Conservation (phyloP, 2,797 vertebrate species). For the Poecilia picta region DNA sequence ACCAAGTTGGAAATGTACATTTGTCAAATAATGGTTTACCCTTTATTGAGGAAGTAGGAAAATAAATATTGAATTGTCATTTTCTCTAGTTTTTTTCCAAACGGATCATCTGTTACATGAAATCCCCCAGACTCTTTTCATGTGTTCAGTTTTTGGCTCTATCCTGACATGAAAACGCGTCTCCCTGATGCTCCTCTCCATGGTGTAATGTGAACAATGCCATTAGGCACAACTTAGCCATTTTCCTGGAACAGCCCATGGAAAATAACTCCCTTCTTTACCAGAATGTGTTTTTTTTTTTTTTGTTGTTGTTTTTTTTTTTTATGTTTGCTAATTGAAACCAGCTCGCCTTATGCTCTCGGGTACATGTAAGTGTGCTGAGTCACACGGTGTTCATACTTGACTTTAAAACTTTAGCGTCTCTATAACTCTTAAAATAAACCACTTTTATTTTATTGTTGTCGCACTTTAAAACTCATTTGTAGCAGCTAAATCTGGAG, state of each 20-base stretch:
- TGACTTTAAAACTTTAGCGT: conserved; percentile 36
- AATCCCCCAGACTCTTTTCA: conserved; percentile 13
- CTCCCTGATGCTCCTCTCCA: conserved; percentile 47
- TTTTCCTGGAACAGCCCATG: conserved; percentile 74
- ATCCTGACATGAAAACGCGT: conserved; percentile 39
- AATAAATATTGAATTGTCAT: not conserved
- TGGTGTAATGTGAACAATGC: conserved; percentile 69
- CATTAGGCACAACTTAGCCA: conserved; percentile 69
- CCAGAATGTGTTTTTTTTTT: conserved; percentile 52
- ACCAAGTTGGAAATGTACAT: not conserved
- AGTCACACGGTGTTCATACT: conserved; percentile 54
- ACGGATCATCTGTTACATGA: not conserved
- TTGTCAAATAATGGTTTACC: not conserved
- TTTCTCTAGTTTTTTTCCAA: not conserved
- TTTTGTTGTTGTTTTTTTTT: conserved; percentile 5
- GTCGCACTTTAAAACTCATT: conserved; percentile 11
- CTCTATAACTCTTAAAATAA: conserved; percentile 41
- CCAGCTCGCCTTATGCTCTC: conserved; percentile 61
- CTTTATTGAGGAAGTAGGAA: not conserved
- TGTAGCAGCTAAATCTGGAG: not conserved
- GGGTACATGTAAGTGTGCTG: conserved; percentile 60
- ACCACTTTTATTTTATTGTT: conserved; percentile 20
- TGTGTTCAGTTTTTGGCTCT: conserved; percentile 33
- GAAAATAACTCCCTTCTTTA: conserved; percentile 72
- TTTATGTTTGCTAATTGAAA: conserved; percentile 72